Evolutionary conservation across 1,140 invertebrate species (phyloP), one percentile per base, ranked within the genome.

Genomic region (Cotesia chilonis): DNA sequence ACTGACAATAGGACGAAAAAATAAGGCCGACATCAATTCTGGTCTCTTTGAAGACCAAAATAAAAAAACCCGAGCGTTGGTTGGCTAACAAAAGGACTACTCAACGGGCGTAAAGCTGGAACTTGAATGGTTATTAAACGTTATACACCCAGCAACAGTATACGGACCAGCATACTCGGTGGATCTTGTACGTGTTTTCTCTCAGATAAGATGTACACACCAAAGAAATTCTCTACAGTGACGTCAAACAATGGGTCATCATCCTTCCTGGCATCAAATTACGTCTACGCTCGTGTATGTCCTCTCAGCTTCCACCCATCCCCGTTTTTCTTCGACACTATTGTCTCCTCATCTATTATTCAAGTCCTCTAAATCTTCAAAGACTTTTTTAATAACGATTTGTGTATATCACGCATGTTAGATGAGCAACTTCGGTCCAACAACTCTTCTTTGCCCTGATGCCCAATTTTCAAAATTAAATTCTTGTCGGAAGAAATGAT

Each of bases 91-190:
- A 72, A 72, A 72, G 70, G 63, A 72, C 70, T 72, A 52, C 54
- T 67, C 37, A 51, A 51, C 14, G 70, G 36, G 54, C 14, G 64
- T 67, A 72, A 73, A 73, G 70, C 74, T 75, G 78, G 76, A 84
- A 82, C 80, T 83, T 83, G 76, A 79, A 79, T 77, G 77, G 77
- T 83, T 84, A 83, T 82, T 83, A 83, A 83, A 80, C 77, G 74
- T 75, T 68, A 73, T 70, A 75, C 68, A 72, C 36, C 37, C 59
- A 52, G 51, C n/a, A 20, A 59, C 4, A 41, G 59, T 41, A 52
- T 41, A n/a, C 37, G 51, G 6, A 20, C 41, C 4, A 41, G 59
- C 59, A 52, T 41, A n/a, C 37, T 12, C 10, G 41, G 6, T 47
- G 41, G 10, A 47, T 47, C 41, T 47, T 47, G 41, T 47, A 47